Conservation (phyloP, 2,888 invertebrate genomes). For the Stenchaetothrips biformis region DNA sequence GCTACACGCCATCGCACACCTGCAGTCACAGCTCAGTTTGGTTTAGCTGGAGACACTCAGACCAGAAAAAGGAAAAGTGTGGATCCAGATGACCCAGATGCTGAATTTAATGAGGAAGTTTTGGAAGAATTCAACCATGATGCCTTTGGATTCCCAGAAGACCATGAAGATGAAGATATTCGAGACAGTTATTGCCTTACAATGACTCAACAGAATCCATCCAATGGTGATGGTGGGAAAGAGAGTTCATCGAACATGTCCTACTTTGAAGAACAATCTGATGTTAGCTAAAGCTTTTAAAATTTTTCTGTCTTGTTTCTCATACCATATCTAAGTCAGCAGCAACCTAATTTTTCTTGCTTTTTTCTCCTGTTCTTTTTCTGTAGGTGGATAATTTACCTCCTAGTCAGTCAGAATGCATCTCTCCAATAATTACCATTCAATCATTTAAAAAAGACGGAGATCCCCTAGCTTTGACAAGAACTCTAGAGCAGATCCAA, state of each 20-base stretch:
- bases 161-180: constrained; percentile 46
- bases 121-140: constrained; percentile 42
- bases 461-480: constrained; percentile 65
- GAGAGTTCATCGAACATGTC: neutral
- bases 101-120: constrained; percentile 35
- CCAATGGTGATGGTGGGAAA: neutral
- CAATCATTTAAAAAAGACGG: constrained; percentile 73
- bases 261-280: neutral
- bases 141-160: constrained; percentile 36
- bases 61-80: neutral
- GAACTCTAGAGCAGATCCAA: constrained; percentile 59
- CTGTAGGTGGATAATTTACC: neutral
- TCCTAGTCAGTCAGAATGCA: neutral
- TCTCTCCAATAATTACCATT: constrained; percentile 52
- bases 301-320: neutral
- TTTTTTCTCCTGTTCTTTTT: neutral
- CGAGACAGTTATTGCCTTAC: constrained; percentile 66
- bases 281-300: neutral
- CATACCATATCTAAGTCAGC: no score
- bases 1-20: neutral
- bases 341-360: neutral
- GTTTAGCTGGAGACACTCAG: neutral
- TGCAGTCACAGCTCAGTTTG: neutral
- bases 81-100: neutral
- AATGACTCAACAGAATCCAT: constrained; percentile 53